These are phyloP conservation scores for Dryas iulia DNA, from an alignment of 1,140 invertebrate genomes.

Conservation along the genomic window DNA sequence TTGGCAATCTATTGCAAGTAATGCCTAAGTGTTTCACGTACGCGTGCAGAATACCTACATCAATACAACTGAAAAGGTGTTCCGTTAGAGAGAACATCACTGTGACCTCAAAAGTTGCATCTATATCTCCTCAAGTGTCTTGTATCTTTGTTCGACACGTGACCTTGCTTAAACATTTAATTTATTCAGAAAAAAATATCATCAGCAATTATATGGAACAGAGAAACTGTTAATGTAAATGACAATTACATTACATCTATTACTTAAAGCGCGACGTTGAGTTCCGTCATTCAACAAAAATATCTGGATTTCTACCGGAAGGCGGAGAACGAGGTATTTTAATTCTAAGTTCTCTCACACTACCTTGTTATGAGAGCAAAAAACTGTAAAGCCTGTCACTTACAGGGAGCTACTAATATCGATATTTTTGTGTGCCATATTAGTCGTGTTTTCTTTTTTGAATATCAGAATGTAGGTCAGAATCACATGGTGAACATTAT, in stretches of 20 bases:
- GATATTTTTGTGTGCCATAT: slow-evolving; percentile 47
- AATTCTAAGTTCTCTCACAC: too few species aligned
- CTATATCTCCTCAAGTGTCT: slow-evolving; percentile 25
- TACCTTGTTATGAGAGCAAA: too few species aligned
- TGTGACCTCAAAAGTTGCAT: slow-evolving; percentile 53
- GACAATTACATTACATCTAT: slow-evolving; percentile 23
- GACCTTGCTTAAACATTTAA: slow-evolving; percentile 21
- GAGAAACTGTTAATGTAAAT: slow-evolving; percentile 5
- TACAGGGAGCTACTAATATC: background rate
- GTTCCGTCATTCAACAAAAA: too few species aligned
- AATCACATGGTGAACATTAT: slow-evolving; percentile 59
- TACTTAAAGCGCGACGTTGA: too few species aligned
- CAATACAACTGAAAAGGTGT: slow-evolving; percentile 55
- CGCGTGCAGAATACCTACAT: slow-evolving; percentile 48
- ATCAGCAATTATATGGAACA: slow-evolving; percentile 1
- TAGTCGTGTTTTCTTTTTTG: slow-evolving; percentile 64
- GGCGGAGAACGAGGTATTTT: too few species aligned
- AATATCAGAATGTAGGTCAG: slow-evolving; percentile 59
- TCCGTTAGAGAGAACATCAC: slow-evolving; percentile 58
- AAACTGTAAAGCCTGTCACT: too few species aligned
- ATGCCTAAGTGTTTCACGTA: slow-evolving; percentile 51
- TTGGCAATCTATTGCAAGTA: slow-evolving; percentile 50
- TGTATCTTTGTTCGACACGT: slow-evolving; percentile 16
- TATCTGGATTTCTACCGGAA: too few species aligned
- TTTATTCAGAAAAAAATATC: background rate